These are phyloP conservation scores for Boloria euphrosyne DNA, from an alignment of 2,888 invertebrate species.

Conservation along the genomic window DNA sequence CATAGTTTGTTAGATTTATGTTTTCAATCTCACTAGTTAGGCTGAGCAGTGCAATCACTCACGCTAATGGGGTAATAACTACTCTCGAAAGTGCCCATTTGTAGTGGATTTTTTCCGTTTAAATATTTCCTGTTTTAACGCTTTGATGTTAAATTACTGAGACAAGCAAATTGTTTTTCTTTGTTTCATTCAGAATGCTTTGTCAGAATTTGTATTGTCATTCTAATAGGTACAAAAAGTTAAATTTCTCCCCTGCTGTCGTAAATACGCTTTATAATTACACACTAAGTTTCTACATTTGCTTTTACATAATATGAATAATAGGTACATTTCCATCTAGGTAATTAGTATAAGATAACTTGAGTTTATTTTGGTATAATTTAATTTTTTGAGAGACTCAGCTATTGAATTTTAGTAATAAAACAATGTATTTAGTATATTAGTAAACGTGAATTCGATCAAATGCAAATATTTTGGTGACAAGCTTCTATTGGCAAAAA, in stretches of 20 bases:
- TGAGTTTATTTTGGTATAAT: no score
- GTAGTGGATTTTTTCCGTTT: constrained; percentile 60
- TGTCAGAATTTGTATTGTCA: constrained; percentile 6
- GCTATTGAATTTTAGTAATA: no score
- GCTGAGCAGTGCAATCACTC: constrained; percentile 55
- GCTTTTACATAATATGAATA: no score
- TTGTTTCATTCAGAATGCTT: background rate
- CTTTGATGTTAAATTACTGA: constrained; percentile 45
- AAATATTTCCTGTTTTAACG: constrained; percentile 60
- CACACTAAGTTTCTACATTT: background rate
- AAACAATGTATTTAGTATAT: no score
- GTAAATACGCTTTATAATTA: background rate
- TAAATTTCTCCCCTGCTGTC: background rate
- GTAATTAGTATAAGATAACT: no score
- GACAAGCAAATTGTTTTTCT: constrained; percentile 17
- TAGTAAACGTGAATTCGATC: no score
- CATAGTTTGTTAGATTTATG: constrained; percentile 51
- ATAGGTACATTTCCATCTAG: no score
- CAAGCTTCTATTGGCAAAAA: no score
- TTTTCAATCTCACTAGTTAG: constrained; percentile 60
- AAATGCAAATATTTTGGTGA: no score
- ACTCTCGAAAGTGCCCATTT: constrained; percentile 66
- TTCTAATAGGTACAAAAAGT: background rate
- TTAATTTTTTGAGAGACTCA: no score
- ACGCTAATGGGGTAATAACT: constrained; percentile 71